Percentiles rank a stretch among this genome's conserved stretches.
phyloP scores from a whole-genome alignment of 2,113 vertebrate species.

The Conger conger region DNA sequence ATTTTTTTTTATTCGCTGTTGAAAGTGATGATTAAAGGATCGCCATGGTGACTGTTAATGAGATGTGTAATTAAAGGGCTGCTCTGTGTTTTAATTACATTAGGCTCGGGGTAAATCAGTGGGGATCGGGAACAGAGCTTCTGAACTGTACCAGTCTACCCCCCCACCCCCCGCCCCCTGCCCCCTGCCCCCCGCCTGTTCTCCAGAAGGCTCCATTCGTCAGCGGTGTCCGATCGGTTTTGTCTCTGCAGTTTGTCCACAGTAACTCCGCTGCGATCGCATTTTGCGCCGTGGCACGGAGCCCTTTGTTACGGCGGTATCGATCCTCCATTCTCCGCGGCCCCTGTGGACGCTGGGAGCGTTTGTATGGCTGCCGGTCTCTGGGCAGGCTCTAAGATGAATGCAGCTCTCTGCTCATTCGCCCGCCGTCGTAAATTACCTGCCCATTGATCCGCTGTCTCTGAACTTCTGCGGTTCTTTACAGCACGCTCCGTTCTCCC shows the following conservation, averaged over 20 bases:
- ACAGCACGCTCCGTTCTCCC: not conserved
- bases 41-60: slow-evolving; percentile 49
- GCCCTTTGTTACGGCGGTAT: not conserved
- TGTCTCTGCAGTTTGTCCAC: not conserved
- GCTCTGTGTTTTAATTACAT: slow-evolving; percentile 67
- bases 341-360: slow-evolving; percentile 2
- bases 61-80: slow-evolving; percentile 68
- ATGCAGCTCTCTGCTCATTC: slow-evolving; percentile 49
- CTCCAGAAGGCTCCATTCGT: not conserved
- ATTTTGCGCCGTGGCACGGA: not conserved
- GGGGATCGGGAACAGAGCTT: slow-evolving; percentile 19
- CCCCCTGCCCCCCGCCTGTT: not conserved
- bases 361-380: slow-evolving; percentile 47
- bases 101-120: slow-evolving; percentile 63
- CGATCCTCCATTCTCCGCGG: not conserved
- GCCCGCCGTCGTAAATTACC: slow-evolving; percentile 63
- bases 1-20: slow-evolving; percentile 34
- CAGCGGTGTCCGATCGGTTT: not conserved
- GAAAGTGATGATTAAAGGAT: slow-evolving; percentile 59
- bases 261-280: not conserved
- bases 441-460: slow-evolving; percentile 65
- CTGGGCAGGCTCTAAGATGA: slow-evolving; percentile 48
- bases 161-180: not conserved
- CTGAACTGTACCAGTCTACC: slow-evolving; percentile 26
- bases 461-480: slow-evolving; percentile 56